These are phyloP conservation scores for Catotricha subobsoleta DNA, from an alignment of 2,888 invertebrate genomes.

Conservation along the genomic window DNA sequence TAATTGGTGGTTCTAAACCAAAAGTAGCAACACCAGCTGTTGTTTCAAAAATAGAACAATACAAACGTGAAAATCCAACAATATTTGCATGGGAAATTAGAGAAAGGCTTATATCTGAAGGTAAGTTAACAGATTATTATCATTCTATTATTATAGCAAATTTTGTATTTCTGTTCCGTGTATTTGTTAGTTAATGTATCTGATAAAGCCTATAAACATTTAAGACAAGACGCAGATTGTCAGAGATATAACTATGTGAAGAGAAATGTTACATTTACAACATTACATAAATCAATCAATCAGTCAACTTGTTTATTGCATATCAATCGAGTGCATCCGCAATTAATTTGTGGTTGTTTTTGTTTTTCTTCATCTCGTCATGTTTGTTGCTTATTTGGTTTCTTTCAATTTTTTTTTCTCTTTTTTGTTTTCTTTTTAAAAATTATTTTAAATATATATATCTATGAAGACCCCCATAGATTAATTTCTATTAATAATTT, in stretches of 20 bases:
- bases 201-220: no score
- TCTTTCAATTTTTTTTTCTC: not conserved
- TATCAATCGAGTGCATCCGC: constrained; percentile 7
- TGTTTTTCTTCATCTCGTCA: not conserved
- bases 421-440: not conserved
- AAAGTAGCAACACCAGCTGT: constrained; percentile 96
- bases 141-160: no score
- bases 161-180: no score
- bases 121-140: no score
- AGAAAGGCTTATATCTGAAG: constrained; percentile 89
- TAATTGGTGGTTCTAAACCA: constrained; percentile 90
- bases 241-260: no score
- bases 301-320: constrained; percentile 5
- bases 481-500: no score
- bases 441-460: no score
- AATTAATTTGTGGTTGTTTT: constrained; percentile 2
- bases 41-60: constrained; percentile 94
- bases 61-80: constrained; percentile 94
- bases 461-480: no score
- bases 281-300: constrained; percentile 7
- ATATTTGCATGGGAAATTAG: constrained; percentile 99
- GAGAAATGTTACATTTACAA: no score
- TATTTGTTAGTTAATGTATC: no score
- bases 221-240: no score
- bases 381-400: not conserved